A percentile compares a stretch with the other conserved stretches of the same genome.
Evolutionary conservation across 2,113 vertebrate species (phyloP).

Genomic region (Eubucco bourcierii): DNA sequence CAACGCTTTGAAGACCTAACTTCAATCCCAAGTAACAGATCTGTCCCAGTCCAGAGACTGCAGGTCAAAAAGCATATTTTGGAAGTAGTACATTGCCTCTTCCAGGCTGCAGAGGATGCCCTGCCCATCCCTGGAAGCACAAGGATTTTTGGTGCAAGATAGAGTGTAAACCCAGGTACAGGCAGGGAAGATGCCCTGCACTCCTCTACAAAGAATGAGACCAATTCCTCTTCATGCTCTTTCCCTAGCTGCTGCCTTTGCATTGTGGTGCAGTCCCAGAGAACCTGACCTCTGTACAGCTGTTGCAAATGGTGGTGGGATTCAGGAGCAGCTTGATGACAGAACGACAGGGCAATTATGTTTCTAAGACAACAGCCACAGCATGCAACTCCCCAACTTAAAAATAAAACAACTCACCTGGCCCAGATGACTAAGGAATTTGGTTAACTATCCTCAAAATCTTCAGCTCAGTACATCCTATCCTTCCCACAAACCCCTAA

Average conservation of each 20-base stretch:
- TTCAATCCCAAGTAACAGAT: neutral
- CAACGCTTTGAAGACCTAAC: neutral
- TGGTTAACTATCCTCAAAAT: neutral
- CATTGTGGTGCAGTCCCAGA: neutral
- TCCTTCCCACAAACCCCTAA: neutral
- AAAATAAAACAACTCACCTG: neutral
- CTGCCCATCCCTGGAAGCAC: neutral
- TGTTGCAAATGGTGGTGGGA: neutral
- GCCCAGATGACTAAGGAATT: neutral
- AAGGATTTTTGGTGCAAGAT: neutral
- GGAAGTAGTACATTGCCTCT: neutral
- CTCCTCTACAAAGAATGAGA: neutral
- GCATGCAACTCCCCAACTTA: rapidly evolving
- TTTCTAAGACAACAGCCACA: neutral
- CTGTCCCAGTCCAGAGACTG: neutral
- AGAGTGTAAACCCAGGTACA: neutral
- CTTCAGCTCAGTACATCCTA: neutral
- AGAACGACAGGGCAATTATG: neutral
- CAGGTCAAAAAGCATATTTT: neutral
- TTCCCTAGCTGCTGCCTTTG: neutral
- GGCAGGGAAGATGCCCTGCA: neutral
- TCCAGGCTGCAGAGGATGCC: neutral
- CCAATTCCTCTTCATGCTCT: neutral
- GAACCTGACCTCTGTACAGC: neutral
- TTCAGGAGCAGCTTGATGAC: neutral